Evolutionary conservation across 1,140 invertebrate species (phyloP).

Genomic region (Euura lappo): DNA sequence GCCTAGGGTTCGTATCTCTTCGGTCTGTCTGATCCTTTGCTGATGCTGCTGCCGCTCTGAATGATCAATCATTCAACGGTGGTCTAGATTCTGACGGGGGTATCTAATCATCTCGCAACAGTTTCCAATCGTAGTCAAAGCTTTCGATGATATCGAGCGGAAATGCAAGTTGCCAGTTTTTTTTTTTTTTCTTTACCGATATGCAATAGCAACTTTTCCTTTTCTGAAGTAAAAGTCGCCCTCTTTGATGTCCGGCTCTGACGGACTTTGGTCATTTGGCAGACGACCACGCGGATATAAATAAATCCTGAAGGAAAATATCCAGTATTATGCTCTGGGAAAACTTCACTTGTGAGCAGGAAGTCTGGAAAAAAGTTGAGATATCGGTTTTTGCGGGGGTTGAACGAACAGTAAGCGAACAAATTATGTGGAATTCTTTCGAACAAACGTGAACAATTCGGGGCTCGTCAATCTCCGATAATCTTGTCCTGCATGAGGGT

Average conservation of each 20-base stretch:
- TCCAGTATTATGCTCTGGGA: too few relatives aligned
- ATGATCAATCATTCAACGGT: not conserved
- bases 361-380: not conserved
- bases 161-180: too few relatives aligned
- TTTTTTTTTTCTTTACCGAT: too few relatives aligned
- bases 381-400: not conserved
- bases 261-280: too few relatives aligned
- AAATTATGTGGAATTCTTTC: not conserved
- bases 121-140: not conserved
- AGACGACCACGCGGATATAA: too few relatives aligned
- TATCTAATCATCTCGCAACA: not conserved
- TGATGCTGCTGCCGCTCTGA: not conserved
- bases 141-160: too few relatives aligned
- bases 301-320: too few relatives aligned
- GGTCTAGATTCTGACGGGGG: not conserved
- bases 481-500: not conserved
- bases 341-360: too few relatives aligned
- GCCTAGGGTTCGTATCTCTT: not conserved
- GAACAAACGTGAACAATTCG: not conserved
- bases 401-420: not conserved
- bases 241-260: too few relatives aligned
- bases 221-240: not conserved
- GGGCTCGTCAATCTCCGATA: slow-evolving; percentile 2
- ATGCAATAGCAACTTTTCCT: too few relatives aligned
- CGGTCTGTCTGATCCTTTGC: not conserved